Percentiles rank a stretch among this genome's conserved stretches.
Evolutionary conservation across 2,797 vertebrate species (phyloP).

Genomic region (Xiphophorus birchmanni): DNA sequence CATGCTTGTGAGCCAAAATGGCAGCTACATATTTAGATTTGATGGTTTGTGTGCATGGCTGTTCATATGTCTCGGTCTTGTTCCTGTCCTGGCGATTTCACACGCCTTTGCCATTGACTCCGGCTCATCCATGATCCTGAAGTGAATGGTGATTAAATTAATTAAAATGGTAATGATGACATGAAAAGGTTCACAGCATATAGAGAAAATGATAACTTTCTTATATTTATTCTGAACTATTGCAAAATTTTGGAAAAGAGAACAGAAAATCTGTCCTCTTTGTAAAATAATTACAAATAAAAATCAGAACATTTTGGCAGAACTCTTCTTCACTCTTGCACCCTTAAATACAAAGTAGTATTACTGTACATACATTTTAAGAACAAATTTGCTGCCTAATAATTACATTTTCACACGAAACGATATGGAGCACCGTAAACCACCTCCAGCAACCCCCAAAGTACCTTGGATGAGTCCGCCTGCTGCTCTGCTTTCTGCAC

Average conservation of each 20-base stretch:
- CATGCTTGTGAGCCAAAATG: not conserved
- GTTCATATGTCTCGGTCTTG: not conserved
- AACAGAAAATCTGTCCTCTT: not conserved
- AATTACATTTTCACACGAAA: not conserved
- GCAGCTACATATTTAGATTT: not conserved
- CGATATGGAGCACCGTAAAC: slow-evolving; percentile 18
- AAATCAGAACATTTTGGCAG: not conserved
- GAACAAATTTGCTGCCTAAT: not conserved
- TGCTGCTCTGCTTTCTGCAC: slow-evolving; percentile 38
- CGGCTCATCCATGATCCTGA: not conserved
- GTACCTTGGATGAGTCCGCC: slow-evolving; percentile 56
- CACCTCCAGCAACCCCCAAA: slow-evolving; percentile 30
- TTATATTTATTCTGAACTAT: not conserved
- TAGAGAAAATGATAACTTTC: not conserved
- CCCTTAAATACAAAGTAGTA: not conserved
- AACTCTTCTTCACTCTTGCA: not conserved
- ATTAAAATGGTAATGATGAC: too few species aligned
- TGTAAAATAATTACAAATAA: not conserved
- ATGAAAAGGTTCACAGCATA: not conserved
- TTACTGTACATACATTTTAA: not conserved
- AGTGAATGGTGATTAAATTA: too few species aligned
- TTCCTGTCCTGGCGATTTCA: not conserved
- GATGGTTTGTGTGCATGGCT: not conserved
- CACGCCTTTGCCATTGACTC: not conserved
- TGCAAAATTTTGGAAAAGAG: not conserved